Evolutionary conservation across 2,888 invertebrate species (phyloP).

Genomic region (Leptinotarsa juncta): DNA sequence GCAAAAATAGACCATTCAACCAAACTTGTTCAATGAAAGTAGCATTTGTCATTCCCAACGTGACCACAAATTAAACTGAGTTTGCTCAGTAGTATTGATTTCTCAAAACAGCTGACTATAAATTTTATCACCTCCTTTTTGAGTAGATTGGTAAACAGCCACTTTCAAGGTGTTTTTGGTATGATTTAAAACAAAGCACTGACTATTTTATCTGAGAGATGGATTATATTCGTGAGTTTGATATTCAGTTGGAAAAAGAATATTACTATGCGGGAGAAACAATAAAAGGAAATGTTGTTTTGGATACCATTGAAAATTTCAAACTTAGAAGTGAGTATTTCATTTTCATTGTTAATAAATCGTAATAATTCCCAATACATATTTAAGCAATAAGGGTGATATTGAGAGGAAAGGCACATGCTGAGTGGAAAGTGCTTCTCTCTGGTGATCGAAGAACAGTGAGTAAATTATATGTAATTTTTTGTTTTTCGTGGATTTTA

Average conservation of each 20-base stretch:
- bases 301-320: slow-evolving; percentile 80
- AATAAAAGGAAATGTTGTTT: slow-evolving; percentile 74
- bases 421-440: slow-evolving; percentile 81
- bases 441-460: slow-evolving; percentile 79
- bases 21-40: not conserved
- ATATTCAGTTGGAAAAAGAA: slow-evolving; percentile 80
- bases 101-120: slow-evolving; percentile 29
- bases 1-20: no score
- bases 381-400: slow-evolving; percentile 74
- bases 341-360: slow-evolving; percentile 4
- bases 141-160: slow-evolving; percentile 21
- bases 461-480: slow-evolving; percentile 38
- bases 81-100: slow-evolving; percentile 51
- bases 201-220: slow-evolving; percentile 61
- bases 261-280: slow-evolving; percentile 82
- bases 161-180: slow-evolving; percentile 1
- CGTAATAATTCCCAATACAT: not conserved
- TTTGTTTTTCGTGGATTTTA: not conserved
- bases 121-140: slow-evolving; percentile 14
- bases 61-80: slow-evolving; percentile 28
- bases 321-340: slow-evolving; percentile 76
- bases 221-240: slow-evolving; percentile 83
- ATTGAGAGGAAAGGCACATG: slow-evolving; percentile 79
- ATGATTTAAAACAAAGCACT: slow-evolving; percentile 4
- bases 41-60: not conserved